A percentile compares a stretch with the other conserved stretches of the same genome.
Conservation (phyloP, 2,113 vertebrate species). For the Tinamus guttatus region DNA sequence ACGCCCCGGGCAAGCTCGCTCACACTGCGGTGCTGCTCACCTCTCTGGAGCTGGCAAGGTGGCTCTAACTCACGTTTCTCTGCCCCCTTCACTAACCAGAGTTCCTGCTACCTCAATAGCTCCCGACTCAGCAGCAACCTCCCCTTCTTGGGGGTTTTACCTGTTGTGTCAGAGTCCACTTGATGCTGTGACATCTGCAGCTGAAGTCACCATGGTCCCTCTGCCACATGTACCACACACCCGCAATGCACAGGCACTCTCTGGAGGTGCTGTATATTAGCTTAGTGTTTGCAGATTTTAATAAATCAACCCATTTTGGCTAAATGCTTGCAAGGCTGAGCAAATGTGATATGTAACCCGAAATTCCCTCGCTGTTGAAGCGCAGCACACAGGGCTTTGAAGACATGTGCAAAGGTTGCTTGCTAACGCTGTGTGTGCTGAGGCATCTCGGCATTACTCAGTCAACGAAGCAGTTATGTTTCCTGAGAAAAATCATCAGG, state of each 20-base stretch:
- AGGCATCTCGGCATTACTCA: background rate
- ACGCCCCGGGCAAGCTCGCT: no score
- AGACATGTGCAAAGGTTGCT: constrained; percentile 33
- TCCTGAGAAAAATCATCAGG: background rate
- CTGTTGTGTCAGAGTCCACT: background rate
- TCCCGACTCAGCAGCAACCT: background rate
- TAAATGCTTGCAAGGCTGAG: background rate
- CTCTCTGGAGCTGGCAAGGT: no score
- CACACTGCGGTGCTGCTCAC: no score
- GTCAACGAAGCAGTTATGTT: constrained; percentile 31
- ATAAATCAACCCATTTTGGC: background rate
- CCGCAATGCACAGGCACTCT: background rate
- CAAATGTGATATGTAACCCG: background rate
- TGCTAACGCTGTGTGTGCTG: background rate
- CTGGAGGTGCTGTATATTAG: background rate
- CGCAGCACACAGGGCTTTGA: background rate
- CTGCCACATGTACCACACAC: background rate
- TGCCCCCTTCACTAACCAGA: background rate
- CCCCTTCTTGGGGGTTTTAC: background rate
- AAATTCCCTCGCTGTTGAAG: background rate
- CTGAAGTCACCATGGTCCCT: background rate
- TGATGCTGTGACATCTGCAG: background rate
- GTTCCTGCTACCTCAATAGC: background rate
- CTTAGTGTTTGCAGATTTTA: background rate
- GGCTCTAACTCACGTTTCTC: no score